Evolutionary conservation across 2,113 vertebrate genomes (phyloP), one percentile per base, ranked within the genome.

Genomic region (Hydrochoerus hydrochaeris): DNA sequence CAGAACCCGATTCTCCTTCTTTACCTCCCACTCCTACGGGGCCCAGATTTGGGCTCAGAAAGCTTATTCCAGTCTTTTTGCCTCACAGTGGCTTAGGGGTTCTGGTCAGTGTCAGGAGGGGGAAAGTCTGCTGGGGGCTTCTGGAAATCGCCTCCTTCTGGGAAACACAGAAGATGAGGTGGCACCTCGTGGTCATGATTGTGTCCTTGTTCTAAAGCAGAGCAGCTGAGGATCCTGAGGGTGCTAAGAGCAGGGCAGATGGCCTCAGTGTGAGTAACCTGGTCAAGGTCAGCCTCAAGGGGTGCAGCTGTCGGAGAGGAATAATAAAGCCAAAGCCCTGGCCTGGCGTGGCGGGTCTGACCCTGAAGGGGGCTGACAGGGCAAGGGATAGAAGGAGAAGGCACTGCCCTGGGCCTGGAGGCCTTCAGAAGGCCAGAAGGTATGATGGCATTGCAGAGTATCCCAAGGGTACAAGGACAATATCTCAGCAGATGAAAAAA

Each of bases 321-420:
- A 5, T 10, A 32, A 19, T 17, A 30, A 6, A 69, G 84, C 24
- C n/a, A 16, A 62, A 22, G 69, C 11, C 63, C 71, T 22, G 32
- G 65, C 41, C 19, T 58, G 54, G 63, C 7, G 1, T 0, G 8
- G 41, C 3, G 0, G 8, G 46, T 54, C 0, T 87, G 58, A n/a
- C 5, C 58, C 9, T 32, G 35, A 4, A 38, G 4, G 35, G 52
- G 41, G 67, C 32, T 9, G 49, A 49, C 2, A 52, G 75, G 20
- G 7, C 12, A 60, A 26, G 30, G 7, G 69, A 24, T 20, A 38
- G 73, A 77, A 12, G 38, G 71, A 28, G 78, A 71, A 6, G n/a
- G 3, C 57, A 12, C 13, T 38, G 20, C 2, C 30, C 17, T 7
- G 38, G 77, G 44, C 1, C 71, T 46, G 35, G n/a, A 60, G 78